Evolutionary conservation across 1,140 invertebrate genomes (phyloP).

Genomic region (Tetragnatha versicolor): DNA sequence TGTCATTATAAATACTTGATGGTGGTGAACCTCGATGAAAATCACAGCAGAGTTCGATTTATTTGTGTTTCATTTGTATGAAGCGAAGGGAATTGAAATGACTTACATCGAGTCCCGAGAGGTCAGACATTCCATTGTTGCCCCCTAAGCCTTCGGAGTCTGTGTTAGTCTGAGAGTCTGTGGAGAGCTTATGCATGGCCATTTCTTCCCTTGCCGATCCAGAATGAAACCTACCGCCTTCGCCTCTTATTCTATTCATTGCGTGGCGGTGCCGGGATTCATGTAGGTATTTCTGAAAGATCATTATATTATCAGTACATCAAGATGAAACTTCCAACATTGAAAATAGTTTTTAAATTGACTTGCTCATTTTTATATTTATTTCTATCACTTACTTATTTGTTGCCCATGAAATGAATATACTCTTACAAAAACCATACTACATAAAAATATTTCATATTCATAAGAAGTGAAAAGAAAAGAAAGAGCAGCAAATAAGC

Average conservation of each 20-base stretch:
- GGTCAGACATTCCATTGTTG: slow-evolving; percentile 35
- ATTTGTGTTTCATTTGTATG: background rate
- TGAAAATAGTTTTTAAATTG: slow-evolving; percentile 38
- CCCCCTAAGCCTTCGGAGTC: slow-evolving; percentile 28
- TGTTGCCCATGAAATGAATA: too few species aligned
- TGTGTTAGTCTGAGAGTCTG: slow-evolving; percentile 51
- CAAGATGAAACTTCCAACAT: too few species aligned
- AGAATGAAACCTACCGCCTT: slow-evolving; percentile 94
- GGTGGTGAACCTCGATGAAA: background rate
- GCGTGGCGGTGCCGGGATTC: slow-evolving; percentile 97
- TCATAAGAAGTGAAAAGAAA: too few species aligned
- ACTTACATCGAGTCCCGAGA: slow-evolving; percentile 35
- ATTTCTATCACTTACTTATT: too few species aligned
- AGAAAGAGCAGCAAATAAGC: too few species aligned
- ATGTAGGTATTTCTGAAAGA: slow-evolving; percentile 93
- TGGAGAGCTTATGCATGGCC: slow-evolving; percentile 38
- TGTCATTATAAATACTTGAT: background rate
- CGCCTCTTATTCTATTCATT: slow-evolving; percentile 95
- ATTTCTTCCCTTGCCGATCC: slow-evolving; percentile 54
- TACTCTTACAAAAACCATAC: too few species aligned
- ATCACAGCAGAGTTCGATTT: background rate
- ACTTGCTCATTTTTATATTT: background rate
- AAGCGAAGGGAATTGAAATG: background rate
- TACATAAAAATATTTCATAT: too few species aligned
- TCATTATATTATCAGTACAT: too few species aligned